Percentiles rank a stretch among this genome's conserved stretches.
Evolutionary conservation across 2,113 vertebrate species (phyloP).

Genomic region (Crypturellus undulatus): DNA sequence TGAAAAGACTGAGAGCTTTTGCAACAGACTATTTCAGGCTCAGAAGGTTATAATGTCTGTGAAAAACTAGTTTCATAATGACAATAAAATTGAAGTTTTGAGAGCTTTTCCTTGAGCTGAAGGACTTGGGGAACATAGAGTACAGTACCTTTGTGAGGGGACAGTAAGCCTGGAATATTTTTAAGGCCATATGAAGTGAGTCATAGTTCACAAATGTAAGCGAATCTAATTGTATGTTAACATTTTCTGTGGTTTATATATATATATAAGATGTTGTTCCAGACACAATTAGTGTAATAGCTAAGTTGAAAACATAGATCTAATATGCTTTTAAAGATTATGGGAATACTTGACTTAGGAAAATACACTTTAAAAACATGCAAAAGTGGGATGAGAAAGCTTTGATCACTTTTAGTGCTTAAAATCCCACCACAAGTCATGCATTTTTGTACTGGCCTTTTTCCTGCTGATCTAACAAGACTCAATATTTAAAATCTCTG

Average conservation of each 20-base stretch:
- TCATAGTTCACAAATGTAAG: not conserved
- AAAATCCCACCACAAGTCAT: no score
- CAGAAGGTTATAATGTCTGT: not conserved
- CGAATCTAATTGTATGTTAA: not conserved
- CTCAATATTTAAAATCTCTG: not conserved
- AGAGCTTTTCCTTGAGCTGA: not conserved
- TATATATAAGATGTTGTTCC: not conserved
- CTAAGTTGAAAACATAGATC: not conserved
- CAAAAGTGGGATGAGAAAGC: no score
- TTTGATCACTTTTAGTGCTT: no score
- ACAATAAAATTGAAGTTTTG: not conserved
- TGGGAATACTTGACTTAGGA: not conserved
- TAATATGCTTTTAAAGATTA: not conserved
- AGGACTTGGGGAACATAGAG: not conserved
- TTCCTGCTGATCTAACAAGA: not conserved
- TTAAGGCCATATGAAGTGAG: not conserved
- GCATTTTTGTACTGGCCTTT: not conserved
- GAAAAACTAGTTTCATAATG: not conserved
- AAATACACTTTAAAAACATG: not conserved
- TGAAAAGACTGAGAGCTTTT: not conserved
- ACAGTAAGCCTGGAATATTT: not conserved
- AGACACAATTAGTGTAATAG: not conserved
- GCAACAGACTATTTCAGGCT: not conserved
- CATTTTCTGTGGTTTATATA: not conserved
- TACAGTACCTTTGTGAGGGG: not conserved